Base-by-base conservation (phyloP, 2,888 invertebrate genomes). In the Chrysolina americana region DNA sequence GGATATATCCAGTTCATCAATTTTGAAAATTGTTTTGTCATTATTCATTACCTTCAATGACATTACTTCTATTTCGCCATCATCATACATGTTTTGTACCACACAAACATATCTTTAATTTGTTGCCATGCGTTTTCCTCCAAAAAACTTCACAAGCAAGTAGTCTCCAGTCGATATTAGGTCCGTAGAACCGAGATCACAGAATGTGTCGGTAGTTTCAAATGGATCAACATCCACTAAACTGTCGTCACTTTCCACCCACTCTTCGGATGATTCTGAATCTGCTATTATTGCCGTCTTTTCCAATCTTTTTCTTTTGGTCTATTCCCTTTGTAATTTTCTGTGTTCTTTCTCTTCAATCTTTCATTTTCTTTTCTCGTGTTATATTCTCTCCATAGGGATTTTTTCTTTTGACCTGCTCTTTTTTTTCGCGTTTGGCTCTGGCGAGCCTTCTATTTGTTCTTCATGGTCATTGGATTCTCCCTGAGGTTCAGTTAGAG, bases 141-240 rank as follows among this genome's bases (percentile, higher is more conserved):
- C 68, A 28, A 68, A 68, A 53, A 68, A 68, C 68, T 68, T 68
- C 41, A 68, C 41, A 41, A 68, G 53, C 53, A 68, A 68, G 41
- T 56, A 68, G 41, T 68, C 68, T 17, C 68, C 56, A 53, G 53
- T 68, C 15, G 66, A 66, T 48, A 66, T 10, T 19, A 21, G 47
- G 23, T 36, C 50, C 50, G 47, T 47, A 50, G 50, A 44, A 66
- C 28, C 66, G 50, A 50, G 47, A 48, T 66, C 66, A 48, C 50
- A 66, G 66, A 48, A 66, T 19, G 47, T 50, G 19, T 66, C 48
- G 23, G 50, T 50, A 13, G 50, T 50, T 66, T 28, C 50, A 44
- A 44, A 66, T 66, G 48, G 48, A 66, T 66, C 66, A 48, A 66
- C 50, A 66, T 66, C 50, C 17, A 50, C 66, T 28, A 66, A 66